Evolutionary conservation across 2,797 vertebrate genomes (phyloP), one percentile per base, ranked within the genome.

Genomic region (Sebastes iracundus): DNA sequence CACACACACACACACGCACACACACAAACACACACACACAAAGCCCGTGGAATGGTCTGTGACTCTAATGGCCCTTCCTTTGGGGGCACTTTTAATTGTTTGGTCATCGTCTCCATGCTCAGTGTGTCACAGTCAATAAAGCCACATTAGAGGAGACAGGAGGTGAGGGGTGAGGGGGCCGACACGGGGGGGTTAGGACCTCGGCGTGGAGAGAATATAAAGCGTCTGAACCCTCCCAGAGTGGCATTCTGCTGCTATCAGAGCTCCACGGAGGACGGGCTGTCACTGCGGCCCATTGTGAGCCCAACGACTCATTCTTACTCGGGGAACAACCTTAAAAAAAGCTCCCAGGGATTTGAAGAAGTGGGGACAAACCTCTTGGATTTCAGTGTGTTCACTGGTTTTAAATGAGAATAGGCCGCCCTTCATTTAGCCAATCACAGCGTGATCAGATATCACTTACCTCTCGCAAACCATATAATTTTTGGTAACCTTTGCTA

Each of bases 61-160:
- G 90, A 87, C 83, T 89, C 77, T 82, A 90, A 93, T 81, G 77
- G 79, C 68, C 81, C 63, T 87, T 90, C 92, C 91, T 90, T 82
- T 83, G 80, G 92, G 94, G 89, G 75, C 77, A 74, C 83, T 89
- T 93, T 90, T 88, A 93, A 94, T 93, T 93, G 88, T 71, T 89
- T 83, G 93, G 92, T 96, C 94, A 97, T 95, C 89, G 89, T 92
- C 90, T 94, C 90, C 85, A 86, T 94, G 87, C 90, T 92, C 87
- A 84, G 85, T 94, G 91, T 93, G 95, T 96, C 95, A 96, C 90
- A 96, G 90, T 96, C 94, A 95, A 95, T 97, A 96, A 96, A 95
- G 96, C 92, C 93, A 90, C 85, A 94, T 94, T 94, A 95, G 93
- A 91, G 87, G 75, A 90, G 92, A 93, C 87, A 80, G 88, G 90